These are phyloP conservation scores for Chaetophractus vellerosus DNA, from an alignment of 2,797 vertebrate genomes.

Conservation along the genomic window DNA sequence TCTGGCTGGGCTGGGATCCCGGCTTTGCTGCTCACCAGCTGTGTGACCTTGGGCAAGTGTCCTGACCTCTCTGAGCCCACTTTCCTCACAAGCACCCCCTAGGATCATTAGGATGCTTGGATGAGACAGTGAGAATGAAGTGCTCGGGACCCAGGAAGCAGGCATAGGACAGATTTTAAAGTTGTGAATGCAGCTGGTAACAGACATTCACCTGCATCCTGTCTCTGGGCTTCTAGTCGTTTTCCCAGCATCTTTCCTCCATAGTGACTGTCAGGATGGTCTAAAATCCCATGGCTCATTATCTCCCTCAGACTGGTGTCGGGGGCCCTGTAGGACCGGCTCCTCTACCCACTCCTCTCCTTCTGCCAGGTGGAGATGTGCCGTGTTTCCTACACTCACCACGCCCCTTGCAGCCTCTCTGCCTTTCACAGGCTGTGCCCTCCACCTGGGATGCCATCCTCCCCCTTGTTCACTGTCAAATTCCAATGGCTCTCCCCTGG, in stretches of 20 bases:
- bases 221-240: not conserved
- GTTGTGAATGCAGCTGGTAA: not conserved
- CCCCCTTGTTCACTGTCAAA: not conserved
- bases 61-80: not conserved
- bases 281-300: not conserved
- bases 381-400: rapidly evolving
- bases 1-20: not conserved
- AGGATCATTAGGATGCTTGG: not conserved
- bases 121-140: not conserved
- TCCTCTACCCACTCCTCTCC: not conserved
- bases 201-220: not conserved
- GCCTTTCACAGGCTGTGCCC: not conserved
- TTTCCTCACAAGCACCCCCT: not conserved
- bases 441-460: not conserved
- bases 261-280: not conserved
- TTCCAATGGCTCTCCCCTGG: not conserved
- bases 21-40: not conserved
- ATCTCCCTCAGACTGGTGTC: not conserved
- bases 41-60: not conserved
- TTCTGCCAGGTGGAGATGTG: not conserved
- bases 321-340: not conserved
- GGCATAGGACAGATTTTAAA: not conserved
- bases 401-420: not conserved
- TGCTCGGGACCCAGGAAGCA: not conserved
- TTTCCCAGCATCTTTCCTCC: not conserved